Percentiles rank a stretch among this genome's conserved stretches.
These are phyloP conservation scores for Sesia bembeciformis DNA, from an alignment of 2,888 invertebrate species.

Conservation along the genomic window DNA sequence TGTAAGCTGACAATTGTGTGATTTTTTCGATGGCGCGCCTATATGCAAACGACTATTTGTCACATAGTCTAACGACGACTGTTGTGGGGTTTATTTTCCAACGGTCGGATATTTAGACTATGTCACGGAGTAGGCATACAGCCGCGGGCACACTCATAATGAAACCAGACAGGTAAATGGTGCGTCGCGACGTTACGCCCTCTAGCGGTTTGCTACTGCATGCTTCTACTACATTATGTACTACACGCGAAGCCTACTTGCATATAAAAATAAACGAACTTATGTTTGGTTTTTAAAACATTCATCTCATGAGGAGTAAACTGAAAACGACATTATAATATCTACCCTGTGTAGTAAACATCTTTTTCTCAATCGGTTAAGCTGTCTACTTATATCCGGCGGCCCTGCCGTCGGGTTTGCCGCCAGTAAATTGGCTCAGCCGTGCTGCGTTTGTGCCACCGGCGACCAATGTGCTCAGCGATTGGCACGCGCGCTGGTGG, in stretches of 20 bases:
- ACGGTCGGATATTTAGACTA: background rate
- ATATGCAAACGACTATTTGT: no score
- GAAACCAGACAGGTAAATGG: slow-evolving; percentile 41
- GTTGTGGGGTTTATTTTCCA: no score
- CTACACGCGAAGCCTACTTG: no score
- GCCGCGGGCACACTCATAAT: slow-evolving; percentile 42
- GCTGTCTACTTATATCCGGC: no score
- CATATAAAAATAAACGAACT: no score
- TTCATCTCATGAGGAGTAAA: no score
- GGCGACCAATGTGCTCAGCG: slow-evolving; percentile 9
- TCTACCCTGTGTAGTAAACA: background rate
- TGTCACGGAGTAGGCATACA: slow-evolving; percentile 32
- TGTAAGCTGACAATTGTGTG: no score
- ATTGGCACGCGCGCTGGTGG: slow-evolving; percentile 9
- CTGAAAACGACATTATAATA: no score
- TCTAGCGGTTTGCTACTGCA: slow-evolving; percentile 18
- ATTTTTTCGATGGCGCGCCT: no score
- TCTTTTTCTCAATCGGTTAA: slow-evolving; percentile 3
- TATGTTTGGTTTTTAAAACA: no score
- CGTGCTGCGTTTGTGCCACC: slow-evolving; percentile 4
- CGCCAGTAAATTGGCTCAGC: background rate
- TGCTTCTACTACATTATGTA: background rate
- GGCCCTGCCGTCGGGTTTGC: no score
- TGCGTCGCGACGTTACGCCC: slow-evolving; percentile 26
- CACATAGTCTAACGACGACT: no score